Conservation (phyloP, 2,888 invertebrate genomes). For the Chaetogeoica ovagalla region DNA sequence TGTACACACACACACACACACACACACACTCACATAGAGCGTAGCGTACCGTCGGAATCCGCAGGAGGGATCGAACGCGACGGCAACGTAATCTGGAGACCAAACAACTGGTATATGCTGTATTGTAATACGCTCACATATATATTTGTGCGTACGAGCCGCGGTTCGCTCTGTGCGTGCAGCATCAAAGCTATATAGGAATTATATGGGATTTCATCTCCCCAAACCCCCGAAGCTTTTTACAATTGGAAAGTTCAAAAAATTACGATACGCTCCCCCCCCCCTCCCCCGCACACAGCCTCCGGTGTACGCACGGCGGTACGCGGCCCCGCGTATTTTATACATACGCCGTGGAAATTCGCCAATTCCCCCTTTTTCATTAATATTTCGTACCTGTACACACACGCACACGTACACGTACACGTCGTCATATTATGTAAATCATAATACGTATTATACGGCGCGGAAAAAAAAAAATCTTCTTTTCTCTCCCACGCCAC, state of each 20-base stretch:
- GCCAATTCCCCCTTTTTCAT: conserved; percentile 30
- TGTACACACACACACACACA: too few relatives aligned
- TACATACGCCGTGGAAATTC: conserved; percentile 23
- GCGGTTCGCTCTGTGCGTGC: too few relatives aligned
- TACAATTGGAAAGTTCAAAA: conserved; percentile 43
- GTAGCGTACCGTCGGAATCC: not conserved
- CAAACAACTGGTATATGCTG: conserved; percentile 40
- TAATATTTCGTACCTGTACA: conserved; percentile 8
- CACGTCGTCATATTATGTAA: too few relatives aligned
- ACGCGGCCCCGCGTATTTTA: not conserved
- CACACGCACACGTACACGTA: too few relatives aligned
- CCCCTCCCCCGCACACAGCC: too few relatives aligned
- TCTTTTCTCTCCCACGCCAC: too few relatives aligned
- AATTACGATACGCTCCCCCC: conserved; percentile 13
- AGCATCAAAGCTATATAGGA: not conserved
- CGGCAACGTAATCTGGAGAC: conserved; percentile 44
- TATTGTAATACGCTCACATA: not conserved
- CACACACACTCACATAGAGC: too few relatives aligned
- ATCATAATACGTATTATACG: too few relatives aligned
- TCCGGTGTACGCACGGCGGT: too few relatives aligned
- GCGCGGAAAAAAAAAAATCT: too few relatives aligned
- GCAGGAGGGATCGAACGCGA: not conserved
- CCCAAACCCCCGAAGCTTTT: conserved; percentile 46
- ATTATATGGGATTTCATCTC: conserved; percentile 34
- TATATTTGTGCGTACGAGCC: not conserved